Percentiles rank a stretch among this genome's conserved stretches.
phyloP scores from a whole-genome alignment of 2,113 vertebrate genomes.

The Cairina moschata region DNA sequence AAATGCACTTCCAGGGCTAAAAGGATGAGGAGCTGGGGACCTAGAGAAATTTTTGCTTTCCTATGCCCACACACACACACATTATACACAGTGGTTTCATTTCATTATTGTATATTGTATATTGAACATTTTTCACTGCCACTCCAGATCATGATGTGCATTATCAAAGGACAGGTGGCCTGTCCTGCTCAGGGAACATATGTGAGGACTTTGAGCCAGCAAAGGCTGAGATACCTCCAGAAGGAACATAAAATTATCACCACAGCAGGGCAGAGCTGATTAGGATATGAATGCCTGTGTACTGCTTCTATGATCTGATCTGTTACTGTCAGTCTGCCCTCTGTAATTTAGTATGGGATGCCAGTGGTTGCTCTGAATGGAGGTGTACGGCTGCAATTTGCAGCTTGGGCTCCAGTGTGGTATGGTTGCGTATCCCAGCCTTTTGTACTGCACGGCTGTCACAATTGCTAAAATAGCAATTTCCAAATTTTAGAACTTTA shows the following conservation, averaged over 20 bases:
- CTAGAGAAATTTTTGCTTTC: neutral
- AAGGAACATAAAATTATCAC: neutral
- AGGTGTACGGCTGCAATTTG: rapidly evolving
- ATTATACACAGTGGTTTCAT: rapidly evolving
- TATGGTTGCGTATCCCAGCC: neutral
- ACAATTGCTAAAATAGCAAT: neutral
- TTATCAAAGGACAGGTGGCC: neutral
- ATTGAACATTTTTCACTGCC: neutral
- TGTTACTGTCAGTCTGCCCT: neutral
- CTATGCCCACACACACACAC: rapidly evolving
- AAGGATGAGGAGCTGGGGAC: neutral
- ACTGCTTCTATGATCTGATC: neutral
- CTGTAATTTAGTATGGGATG: neutral
- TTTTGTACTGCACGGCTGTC: neutral
- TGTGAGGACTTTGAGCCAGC: neutral
- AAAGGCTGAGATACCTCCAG: neutral
- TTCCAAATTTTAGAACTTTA: neutral
- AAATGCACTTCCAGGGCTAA: neutral
- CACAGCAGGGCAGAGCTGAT: neutral
- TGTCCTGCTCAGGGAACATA: neutral
- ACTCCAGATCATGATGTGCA: neutral
- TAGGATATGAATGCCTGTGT: neutral
- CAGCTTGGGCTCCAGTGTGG: neutral
- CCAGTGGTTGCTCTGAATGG: rapidly evolving
- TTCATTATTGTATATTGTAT: neutral